These are phyloP conservation scores for Amphiprion clarkii DNA, from an alignment of 2,797 vertebrate genomes.

Conservation along the genomic window DNA sequence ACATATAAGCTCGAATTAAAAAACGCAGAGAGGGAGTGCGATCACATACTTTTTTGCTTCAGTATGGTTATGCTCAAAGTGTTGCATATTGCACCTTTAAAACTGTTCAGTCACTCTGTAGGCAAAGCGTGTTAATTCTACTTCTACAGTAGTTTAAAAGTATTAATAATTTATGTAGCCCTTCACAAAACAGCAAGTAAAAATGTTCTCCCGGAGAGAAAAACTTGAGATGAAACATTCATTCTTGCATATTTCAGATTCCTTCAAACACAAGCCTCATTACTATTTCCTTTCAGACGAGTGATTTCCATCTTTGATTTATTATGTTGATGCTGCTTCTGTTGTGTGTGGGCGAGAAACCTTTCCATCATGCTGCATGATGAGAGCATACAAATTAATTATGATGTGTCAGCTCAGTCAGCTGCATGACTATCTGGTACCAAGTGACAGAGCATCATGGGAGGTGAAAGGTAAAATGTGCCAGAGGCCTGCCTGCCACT, in stretches of 20 bases:
- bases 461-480: conserved; percentile 47
- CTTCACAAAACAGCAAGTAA: too few species aligned
- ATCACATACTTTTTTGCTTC: too few species aligned
- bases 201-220: too few species aligned
- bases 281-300: conserved; percentile 1
- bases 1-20: too few species aligned
- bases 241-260: not conserved
- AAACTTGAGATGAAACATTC: not conserved
- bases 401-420: conserved; percentile 35
- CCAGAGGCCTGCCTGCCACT: conserved; percentile 36
- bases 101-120: too few species aligned
- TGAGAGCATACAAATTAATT: conserved; percentile 32
- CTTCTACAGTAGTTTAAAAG: too few species aligned
- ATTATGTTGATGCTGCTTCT: conserved; percentile 12
- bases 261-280: conserved; percentile 11
- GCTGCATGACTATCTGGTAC: conserved; percentile 22
- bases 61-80: too few species aligned
- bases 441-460: conserved; percentile 24
- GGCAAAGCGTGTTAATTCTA: too few species aligned
- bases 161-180: too few species aligned
- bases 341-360: conserved; percentile 12
- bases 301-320: conserved; percentile 25
- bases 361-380: conserved; percentile 11
- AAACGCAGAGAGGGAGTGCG: too few species aligned
- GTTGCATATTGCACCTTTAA: too few species aligned